Conservation (phyloP, 2,888 invertebrate genomes). For the Syritta pipiens region DNA sequence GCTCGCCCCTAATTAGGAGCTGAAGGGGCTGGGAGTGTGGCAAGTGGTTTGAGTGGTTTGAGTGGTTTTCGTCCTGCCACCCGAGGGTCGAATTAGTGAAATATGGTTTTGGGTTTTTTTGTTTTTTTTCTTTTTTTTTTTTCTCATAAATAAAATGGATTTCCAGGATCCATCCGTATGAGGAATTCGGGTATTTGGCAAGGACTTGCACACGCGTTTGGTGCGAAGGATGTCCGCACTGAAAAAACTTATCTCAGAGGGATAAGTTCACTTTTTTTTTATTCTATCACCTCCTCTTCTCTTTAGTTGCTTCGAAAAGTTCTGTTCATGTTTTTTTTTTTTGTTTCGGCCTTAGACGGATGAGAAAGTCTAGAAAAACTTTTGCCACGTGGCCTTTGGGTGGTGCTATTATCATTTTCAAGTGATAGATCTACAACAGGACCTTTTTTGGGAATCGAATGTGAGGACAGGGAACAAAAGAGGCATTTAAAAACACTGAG, state of each 20-base stretch:
- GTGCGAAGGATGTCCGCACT: background rate
- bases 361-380: conserved; percentile 5
- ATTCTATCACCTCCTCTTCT: background rate
- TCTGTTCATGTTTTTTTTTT: conserved; percentile 8
- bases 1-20: conserved; percentile 10
- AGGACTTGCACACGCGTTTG: background rate
- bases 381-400: conserved; percentile 21
- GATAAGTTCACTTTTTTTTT: conserved; percentile 15
- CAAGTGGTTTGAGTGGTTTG: too few species aligned
- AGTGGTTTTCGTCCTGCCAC: background rate
- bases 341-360: background rate
- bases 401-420: background rate
- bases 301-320: background rate
- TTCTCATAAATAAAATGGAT: background rate
- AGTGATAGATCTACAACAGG: conserved; percentile 25
- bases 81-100: background rate
- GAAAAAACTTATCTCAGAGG: background rate
- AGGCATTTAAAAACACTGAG: background rate
- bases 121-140: too few species aligned
- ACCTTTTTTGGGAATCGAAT: conserved; percentile 6
- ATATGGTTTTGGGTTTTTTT: background rate
- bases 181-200: background rate
- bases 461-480: background rate
- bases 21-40: background rate
- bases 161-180: background rate